These are phyloP conservation scores for Anodontia alba DNA, from an alignment of 2,888 invertebrate species.

Conservation along the genomic window DNA sequence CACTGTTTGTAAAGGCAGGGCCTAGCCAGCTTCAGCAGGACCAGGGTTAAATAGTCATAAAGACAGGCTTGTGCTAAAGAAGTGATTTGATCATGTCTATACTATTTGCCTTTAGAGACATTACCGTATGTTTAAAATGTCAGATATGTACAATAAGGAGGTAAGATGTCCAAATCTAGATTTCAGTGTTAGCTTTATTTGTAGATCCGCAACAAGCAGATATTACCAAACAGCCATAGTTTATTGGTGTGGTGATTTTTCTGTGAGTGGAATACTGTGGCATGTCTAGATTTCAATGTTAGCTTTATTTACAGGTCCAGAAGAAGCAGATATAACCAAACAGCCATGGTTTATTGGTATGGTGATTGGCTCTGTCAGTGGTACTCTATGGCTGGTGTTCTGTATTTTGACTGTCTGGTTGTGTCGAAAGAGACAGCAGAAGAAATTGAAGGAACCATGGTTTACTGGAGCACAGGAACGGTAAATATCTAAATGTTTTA, in stretches of 20 bases:
- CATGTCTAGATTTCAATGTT: too few species aligned
- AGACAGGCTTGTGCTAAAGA: too few species aligned
- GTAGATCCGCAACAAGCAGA: constrained; percentile 70
- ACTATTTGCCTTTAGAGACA: too few species aligned
- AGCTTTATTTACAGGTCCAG: constrained; percentile 63
- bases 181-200: too few species aligned
- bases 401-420: constrained; percentile 93
- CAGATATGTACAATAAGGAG: too few species aligned
- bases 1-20: too few species aligned
- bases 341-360: constrained; percentile 95
- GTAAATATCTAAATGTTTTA: neutral
- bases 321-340: constrained; percentile 85
- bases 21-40: too few species aligned
- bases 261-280: constrained; percentile 93
- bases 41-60: too few species aligned
- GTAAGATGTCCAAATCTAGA: too few species aligned
- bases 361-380: constrained; percentile 88
- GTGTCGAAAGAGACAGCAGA: constrained; percentile 86
- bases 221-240: constrained; percentile 92
- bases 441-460: constrained; percentile 78
- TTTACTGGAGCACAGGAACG: constrained; percentile 16
- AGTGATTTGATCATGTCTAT: too few species aligned
- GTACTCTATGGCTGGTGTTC: constrained; percentile 93
- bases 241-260: constrained; percentile 88
- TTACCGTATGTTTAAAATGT: too few species aligned